Evolutionary conservation across 2,888 invertebrate genomes (phyloP).

Genomic region (Nowickia ferox): DNA sequence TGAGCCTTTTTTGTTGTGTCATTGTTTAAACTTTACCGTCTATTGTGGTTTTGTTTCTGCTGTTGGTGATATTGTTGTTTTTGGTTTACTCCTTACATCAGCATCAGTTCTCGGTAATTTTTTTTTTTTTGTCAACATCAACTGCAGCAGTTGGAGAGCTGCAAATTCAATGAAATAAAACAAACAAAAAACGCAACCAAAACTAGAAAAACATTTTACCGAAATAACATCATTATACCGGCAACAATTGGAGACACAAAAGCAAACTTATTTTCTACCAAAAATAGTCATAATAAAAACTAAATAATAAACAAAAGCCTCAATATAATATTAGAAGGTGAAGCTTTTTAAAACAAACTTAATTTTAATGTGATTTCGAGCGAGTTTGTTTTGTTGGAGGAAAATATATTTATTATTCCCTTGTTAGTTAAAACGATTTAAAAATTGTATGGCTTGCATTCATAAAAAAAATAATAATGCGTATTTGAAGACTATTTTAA

Average conservation of each 20-base stretch:
- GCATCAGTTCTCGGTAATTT: slow-evolving; percentile 59
- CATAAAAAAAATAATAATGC: too few species aligned
- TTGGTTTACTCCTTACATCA: slow-evolving; percentile 41
- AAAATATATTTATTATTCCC: too few species aligned
- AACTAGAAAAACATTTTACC: slow-evolving; percentile 59
- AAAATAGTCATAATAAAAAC: slow-evolving; percentile 61
- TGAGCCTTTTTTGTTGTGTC: slow-evolving; percentile 43
- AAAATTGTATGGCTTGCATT: too few species aligned
- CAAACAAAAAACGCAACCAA: slow-evolving; percentile 5
- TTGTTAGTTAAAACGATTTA: too few species aligned
- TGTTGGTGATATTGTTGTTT: slow-evolving; percentile 26
- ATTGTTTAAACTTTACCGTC: slow-evolving; percentile 72
- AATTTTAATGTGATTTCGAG: slow-evolving; percentile 1
- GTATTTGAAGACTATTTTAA: too few species aligned
- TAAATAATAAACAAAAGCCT: slow-evolving; percentile 59
- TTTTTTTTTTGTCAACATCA: slow-evolving; percentile 42
- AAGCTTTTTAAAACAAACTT: background rate
- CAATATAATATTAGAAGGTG: slow-evolving; percentile 36
- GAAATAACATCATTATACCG: slow-evolving; percentile 70
- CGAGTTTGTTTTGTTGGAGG: background rate
- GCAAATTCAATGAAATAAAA: slow-evolving; percentile 9
- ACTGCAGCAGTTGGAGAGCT: slow-evolving; percentile 47
- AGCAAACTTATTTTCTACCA: slow-evolving; percentile 29
- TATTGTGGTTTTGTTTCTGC: slow-evolving; percentile 67
- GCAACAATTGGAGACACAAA: slow-evolving; percentile 56